phyloP scores from a whole-genome alignment of 2,888 invertebrate species.

The Holacanthella duospinosa region DNA sequence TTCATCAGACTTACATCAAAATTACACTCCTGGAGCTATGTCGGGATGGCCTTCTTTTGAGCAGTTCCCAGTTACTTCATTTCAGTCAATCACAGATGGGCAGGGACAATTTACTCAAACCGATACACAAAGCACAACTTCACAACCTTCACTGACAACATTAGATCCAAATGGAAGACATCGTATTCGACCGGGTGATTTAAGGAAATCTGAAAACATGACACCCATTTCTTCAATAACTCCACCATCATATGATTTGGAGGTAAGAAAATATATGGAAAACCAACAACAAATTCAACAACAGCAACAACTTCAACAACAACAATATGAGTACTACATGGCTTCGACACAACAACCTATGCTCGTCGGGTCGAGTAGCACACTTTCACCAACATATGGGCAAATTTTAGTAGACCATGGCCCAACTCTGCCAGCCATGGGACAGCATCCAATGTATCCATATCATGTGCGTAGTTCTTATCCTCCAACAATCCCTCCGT shows the following conservation, averaged over 20 bases:
- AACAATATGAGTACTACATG: neutral
- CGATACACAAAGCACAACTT: neutral
- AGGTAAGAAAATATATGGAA: conserved; percentile 3
- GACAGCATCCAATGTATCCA: neutral
- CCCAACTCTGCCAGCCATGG: neutral
- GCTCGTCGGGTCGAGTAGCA: too few relatives aligned
- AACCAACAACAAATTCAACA: conserved; percentile 2
- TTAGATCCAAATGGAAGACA: conserved; percentile 30
- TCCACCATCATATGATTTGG: conserved; percentile 10
- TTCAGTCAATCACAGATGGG: neutral
- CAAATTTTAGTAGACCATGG: neutral
- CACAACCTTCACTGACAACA: conserved; percentile 13
- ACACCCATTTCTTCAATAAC: conserved; percentile 11
- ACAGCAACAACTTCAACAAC: neutral
- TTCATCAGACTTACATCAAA: too few relatives aligned
- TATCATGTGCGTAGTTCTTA: neutral
- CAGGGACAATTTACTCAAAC: neutral
- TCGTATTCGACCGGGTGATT: conserved; percentile 32
- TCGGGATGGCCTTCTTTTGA: neutral
- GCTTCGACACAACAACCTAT: neutral
- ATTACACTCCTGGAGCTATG: neutral
- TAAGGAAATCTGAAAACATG: conserved; percentile 18
- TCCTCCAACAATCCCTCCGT: neutral
- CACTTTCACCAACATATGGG: too few relatives aligned
- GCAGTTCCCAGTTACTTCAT: neutral